A percentile compares a stretch with the other conserved stretches of the same genome.
These are phyloP conservation scores for Callospermophilus lateralis DNA, from an alignment of 2,113 vertebrate genomes.

Conservation along the genomic window DNA sequence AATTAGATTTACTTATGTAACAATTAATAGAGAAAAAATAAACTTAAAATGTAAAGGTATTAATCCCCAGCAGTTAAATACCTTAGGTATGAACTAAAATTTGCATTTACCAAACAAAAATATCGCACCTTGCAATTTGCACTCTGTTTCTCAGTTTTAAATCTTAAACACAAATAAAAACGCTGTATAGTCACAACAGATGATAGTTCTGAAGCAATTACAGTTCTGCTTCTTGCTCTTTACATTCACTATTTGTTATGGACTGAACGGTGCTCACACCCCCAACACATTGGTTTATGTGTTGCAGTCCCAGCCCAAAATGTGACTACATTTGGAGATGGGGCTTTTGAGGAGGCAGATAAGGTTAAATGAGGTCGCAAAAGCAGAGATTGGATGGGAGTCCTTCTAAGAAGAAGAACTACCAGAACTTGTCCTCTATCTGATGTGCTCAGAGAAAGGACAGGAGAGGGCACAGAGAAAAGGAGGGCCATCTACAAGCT, in stretches of 20 bases:
- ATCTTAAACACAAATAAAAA: slow-evolving; percentile 12
- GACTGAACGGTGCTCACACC: neutral
- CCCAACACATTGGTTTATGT: accelerated
- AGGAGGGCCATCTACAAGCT: too few species aligned
- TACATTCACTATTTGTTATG: neutral
- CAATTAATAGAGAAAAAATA: neutral
- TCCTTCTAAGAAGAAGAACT: neutral
- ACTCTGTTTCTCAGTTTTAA: neutral
- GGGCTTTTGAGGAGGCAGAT: neutral
- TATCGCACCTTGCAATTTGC: neutral
- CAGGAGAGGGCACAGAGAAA: neutral
- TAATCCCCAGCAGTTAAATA: neutral
- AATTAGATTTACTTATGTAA: neutral
- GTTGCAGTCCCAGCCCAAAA: neutral
- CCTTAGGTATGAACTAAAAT: neutral
- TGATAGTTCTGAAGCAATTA: neutral
- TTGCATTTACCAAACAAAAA: slow-evolving; percentile 22
- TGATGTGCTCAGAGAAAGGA: neutral
- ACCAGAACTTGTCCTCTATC: too few species aligned
- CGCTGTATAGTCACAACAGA: neutral
- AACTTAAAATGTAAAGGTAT: neutral
- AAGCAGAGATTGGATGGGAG: neutral
- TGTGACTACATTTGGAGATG: neutral
- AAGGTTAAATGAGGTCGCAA: neutral
- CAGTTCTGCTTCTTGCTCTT: slow-evolving; percentile 1